Conservation (phyloP, 1,140 invertebrate species). For the Cotesia vestalis region DNA sequence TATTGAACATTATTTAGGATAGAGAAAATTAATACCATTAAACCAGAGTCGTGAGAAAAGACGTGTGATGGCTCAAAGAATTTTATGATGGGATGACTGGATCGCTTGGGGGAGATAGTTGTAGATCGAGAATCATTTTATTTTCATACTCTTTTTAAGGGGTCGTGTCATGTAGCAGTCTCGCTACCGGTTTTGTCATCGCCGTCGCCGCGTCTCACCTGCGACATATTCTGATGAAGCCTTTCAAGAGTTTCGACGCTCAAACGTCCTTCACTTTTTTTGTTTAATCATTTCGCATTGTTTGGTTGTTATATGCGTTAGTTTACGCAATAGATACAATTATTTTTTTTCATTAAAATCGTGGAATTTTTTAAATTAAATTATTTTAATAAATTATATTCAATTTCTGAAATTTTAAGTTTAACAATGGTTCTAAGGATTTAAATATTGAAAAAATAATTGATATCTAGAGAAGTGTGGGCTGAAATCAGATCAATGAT, state of each 20-base stretch:
- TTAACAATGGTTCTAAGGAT: too few species aligned
- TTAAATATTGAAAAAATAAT: too few species aligned
- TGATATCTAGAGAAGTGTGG: too few species aligned
- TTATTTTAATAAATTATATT: too few species aligned
- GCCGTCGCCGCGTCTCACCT: constrained; percentile 3
- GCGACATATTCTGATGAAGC: constrained; percentile 17
- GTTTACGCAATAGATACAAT: background rate
- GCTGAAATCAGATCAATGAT: too few species aligned
- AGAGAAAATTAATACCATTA: too few species aligned
- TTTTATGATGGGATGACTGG: background rate
- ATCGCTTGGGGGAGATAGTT: background rate
- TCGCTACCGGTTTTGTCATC: constrained; percentile 21
- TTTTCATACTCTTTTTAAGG: background rate
- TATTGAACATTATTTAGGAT: too few species aligned
- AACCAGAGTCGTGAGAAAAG: constrained; percentile 15
- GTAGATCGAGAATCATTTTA: constrained; percentile 15
- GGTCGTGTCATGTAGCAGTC: constrained; percentile 23
- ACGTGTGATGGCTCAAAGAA: background rate
- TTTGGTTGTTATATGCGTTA: background rate
- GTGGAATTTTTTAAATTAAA: too few species aligned
- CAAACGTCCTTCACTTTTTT: constrained; percentile 15
- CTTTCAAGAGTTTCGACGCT: background rate
- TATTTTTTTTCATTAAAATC: too few species aligned
- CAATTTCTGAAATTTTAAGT: too few species aligned
- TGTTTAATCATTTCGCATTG: background rate